Conservation (phyloP, 2,888 invertebrate species). For the Diaperis boleti region DNA sequence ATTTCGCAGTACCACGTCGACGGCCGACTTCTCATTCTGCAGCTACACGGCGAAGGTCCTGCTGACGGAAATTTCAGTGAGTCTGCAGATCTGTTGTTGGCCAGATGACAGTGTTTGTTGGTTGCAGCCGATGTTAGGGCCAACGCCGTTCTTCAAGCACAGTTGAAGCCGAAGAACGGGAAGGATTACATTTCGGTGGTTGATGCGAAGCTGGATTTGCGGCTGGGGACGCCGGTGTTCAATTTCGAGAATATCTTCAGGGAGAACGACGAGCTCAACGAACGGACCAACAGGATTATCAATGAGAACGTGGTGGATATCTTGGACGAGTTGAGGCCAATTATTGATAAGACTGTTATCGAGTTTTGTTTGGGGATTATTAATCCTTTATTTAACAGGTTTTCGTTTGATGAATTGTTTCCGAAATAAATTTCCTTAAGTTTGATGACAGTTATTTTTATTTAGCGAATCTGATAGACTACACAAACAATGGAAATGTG, state of each 20-base stretch:
- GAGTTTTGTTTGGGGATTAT: slow-evolving; percentile 68
- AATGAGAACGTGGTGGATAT: slow-evolving; percentile 79
- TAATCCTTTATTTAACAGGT: slow-evolving; percentile 69
- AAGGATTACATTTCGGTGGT: too few species aligned
- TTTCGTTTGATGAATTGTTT: slow-evolving; percentile 68
- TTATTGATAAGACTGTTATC: slow-evolving; percentile 71
- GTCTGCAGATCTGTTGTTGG: slow-evolving; percentile 57
- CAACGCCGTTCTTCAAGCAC: slow-evolving; percentile 66
- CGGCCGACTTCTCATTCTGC: slow-evolving; percentile 77
- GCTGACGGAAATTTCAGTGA: slow-evolving; percentile 77
- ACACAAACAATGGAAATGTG: too few species aligned
- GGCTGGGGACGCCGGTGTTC: slow-evolving; percentile 72
- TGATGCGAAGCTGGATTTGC: slow-evolving; percentile 73
- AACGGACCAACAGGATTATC: slow-evolving; percentile 77
- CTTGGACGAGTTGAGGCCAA: slow-evolving; percentile 74
- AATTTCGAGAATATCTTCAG: slow-evolving; percentile 77
- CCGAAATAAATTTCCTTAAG: slow-evolving; percentile 46
- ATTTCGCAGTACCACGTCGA: slow-evolving; percentile 73
- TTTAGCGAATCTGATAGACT: too few species aligned
- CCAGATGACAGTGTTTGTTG: background rate
- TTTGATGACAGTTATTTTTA: too few species aligned
- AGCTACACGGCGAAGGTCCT: slow-evolving; percentile 74
- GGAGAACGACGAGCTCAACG: slow-evolving; percentile 70
- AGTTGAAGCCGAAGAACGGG: slow-evolving; percentile 67
- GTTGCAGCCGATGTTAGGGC: slow-evolving; percentile 6